These are phyloP conservation scores for Siniperca knerii DNA, from an alignment of 2,113 vertebrate genomes.

Conservation along the genomic window DNA sequence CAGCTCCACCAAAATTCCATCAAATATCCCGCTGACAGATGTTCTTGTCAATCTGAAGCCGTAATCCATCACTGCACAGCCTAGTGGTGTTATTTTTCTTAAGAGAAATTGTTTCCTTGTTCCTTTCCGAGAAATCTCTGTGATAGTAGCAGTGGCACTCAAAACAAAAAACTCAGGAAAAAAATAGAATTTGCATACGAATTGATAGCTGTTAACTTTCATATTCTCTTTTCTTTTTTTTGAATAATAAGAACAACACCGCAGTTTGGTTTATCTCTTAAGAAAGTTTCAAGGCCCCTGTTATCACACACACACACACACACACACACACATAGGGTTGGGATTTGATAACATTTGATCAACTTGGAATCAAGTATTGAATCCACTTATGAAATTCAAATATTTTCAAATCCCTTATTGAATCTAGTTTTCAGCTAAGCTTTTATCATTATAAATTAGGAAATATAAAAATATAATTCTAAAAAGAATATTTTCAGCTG, in stretches of 20 bases:
- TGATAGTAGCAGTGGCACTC: slow-evolving; percentile 4
- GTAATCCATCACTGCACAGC: slow-evolving; percentile 49
- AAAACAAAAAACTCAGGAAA: not conserved
- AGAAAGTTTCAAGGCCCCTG: not conserved
- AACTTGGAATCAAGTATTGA: not conserved
- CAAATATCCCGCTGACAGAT: slow-evolving; percentile 54
- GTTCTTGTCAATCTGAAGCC: slow-evolving; percentile 47
- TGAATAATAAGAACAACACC: not conserved
- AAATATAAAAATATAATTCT: no score
- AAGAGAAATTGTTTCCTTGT: slow-evolving; percentile 42
- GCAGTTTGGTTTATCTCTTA: not conserved
- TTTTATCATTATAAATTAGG: not conserved
- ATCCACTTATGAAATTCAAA: not conserved
- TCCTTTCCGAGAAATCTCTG: slow-evolving; percentile 10
- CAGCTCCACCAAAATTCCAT: slow-evolving; percentile 53
- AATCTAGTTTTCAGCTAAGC: not conserved
- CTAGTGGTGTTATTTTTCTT: slow-evolving; percentile 46
- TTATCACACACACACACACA: not conserved
- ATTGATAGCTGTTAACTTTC: slow-evolving; percentile 18
- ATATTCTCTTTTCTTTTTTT: not conserved
- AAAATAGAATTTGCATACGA: slow-evolving; percentile 6
- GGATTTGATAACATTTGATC: not conserved
- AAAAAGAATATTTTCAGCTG: not conserved
- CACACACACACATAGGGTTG: not conserved
- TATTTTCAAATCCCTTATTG: not conserved